phyloP scores from a whole-genome alignment of 2,113 vertebrate genomes.

The Gnathonemus echidnorhynchus region DNA sequence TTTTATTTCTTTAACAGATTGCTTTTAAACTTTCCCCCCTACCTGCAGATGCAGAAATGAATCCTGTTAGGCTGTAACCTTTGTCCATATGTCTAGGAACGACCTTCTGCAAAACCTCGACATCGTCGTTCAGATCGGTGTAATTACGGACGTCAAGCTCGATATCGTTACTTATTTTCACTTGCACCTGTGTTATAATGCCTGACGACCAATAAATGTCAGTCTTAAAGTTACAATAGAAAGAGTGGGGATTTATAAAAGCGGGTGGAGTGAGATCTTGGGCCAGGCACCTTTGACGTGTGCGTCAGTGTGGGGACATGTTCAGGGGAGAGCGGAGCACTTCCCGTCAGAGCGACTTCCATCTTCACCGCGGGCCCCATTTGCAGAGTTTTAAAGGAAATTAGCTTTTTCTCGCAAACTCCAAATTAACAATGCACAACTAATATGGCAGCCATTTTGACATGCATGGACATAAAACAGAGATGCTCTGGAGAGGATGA shows the following conservation, averaged over 20 bases:
- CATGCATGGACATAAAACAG: neutral
- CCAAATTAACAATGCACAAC: neutral
- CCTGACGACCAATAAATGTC: conserved; percentile 15
- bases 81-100: conserved; percentile 12
- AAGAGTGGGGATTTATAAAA: conserved; percentile 19
- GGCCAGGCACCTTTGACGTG: neutral
- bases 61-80: neutral
- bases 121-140: neutral
- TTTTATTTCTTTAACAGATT: conserved; percentile 1
- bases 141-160: conserved; percentile 22
- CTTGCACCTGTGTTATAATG: neutral
- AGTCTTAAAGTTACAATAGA: conserved; percentile 10
- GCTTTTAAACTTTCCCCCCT: neutral
- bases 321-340: neutral
- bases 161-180: conserved; percentile 17
- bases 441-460: neutral
- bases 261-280: neutral
- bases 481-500: neutral
- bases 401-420: neutral
- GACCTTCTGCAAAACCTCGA: conserved; percentile 8
- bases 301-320: neutral
- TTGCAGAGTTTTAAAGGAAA: neutral
- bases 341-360: neutral
- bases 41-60: neutral
- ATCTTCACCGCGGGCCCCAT: neutral